These are phyloP conservation scores for Julus scanicus DNA, from an alignment of 2,888 invertebrate species.

Conservation along the genomic window DNA sequence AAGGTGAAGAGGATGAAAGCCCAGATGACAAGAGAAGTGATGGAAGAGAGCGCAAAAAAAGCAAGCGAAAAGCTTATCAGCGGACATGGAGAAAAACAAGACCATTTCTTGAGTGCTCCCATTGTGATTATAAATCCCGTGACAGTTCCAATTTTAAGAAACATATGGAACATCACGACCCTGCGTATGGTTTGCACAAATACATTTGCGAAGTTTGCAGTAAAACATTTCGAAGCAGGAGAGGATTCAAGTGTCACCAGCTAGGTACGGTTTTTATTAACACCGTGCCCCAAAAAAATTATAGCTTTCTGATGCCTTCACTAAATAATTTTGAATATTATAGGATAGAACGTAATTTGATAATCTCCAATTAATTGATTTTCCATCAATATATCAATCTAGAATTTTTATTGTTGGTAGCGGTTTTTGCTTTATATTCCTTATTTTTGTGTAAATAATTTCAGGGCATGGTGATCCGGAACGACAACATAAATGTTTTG, in stretches of 20 bases:
- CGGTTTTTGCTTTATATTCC: too few relatives aligned
- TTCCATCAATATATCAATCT: too few relatives aligned
- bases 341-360: too few relatives aligned
- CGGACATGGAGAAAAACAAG: constrained; percentile 36
- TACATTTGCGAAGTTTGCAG: constrained; percentile 60
- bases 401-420: constrained; percentile 23
- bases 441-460: constrained; percentile 58
- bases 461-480: constrained; percentile 59
- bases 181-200: not conserved
- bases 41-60: not conserved
- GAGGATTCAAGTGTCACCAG: constrained; percentile 54
- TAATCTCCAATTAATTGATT: too few relatives aligned
- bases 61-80: constrained; percentile 8
- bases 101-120: constrained; percentile 22
- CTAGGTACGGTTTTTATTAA: not conserved
- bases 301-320: too few relatives aligned
- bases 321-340: too few relatives aligned
- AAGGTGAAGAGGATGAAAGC: not conserved
- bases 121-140: constrained; percentile 44
- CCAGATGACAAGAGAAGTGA: not conserved
- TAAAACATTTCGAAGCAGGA: constrained; percentile 61
- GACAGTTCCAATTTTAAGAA: constrained; percentile 40
- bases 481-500: constrained; percentile 58
- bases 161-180: constrained; percentile 53
- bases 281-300: too few relatives aligned